Evolutionary conservation across 2,888 invertebrate genomes (phyloP), one percentile per base, ranked within the genome.

Genomic region (Pyralis farinalis): DNA sequence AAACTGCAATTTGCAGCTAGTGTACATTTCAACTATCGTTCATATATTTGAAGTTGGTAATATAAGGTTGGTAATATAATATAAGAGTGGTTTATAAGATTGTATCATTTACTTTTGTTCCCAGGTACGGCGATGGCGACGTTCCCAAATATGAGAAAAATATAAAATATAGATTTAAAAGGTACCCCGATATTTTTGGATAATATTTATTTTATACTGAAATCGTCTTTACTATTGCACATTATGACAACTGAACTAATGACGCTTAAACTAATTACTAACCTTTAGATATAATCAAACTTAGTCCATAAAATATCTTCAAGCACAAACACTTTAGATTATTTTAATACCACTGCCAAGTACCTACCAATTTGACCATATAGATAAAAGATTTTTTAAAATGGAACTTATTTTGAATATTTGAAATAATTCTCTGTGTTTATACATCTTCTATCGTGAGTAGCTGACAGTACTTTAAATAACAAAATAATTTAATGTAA

Each of bases 261-360:
- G 78, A 85, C 83, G 84, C 86, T 85, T 85, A 85, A 76, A 66
- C 71, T 39, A 75, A 73, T 76, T 73, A 73, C 68, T 70, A 70
- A 75, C 63, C 69, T 58, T 57, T 74, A 71, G 58, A 53, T 59
- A 41, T 49, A 52, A 45, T 46, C 54, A 58, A 46, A 55, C 43
- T 49, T 48, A 42, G 43, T 38, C 34, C 32, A 32, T 25, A 32
- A 38, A 32, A 31, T 3, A 27, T 35, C 16, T 29, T 37, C 30
- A 27, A 28, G 42, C 42, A 47, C 47, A 31, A 34, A 16, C 16
- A 16, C 2, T 16, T 16, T 16, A 16, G 16, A 16, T 16, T 16
- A n/a, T 29, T 37, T 37, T 34, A 32, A 33, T 27, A 46, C 31
- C 41, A 43, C 43, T 44, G 42, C 42, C 44, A 25, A 21, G 25